Conservation (phyloP, 2,797 vertebrate genomes). For the Pseudopleuronectes americanus region DNA sequence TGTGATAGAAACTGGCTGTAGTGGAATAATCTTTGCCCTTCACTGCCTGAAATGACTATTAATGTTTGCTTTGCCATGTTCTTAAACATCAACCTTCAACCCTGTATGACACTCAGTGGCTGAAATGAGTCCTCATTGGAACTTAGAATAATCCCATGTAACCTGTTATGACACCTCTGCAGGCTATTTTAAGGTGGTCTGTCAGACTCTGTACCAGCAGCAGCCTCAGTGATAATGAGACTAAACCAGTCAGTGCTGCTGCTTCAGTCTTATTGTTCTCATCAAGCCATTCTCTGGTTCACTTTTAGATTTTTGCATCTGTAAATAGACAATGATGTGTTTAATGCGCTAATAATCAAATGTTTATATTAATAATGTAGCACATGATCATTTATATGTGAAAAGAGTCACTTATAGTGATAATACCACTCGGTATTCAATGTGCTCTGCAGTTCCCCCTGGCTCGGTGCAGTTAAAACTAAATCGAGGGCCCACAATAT, state of each 20-base stretch:
- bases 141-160: constrained; percentile 47
- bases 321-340: no score
- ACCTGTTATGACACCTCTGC: constrained; percentile 49
- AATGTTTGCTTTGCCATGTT: background rate
- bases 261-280: background rate
- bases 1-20: background rate
- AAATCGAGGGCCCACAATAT: no score
- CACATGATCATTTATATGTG: no score
- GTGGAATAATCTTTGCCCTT: constrained; percentile 12
- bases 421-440: no score
- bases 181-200: constrained; percentile 59
- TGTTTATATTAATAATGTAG: no score
- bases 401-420: no score
- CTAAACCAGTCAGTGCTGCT: background rate
- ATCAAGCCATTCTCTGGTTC: no score
- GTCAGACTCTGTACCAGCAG: constrained; percentile 6
- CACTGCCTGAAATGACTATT: background rate
- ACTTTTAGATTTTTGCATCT: no score
- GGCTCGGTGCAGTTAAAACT: no score
- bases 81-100: constrained; percentile 21
- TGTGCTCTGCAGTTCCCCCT: no score
- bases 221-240: constrained; percentile 19
- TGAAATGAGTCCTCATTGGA: constrained; percentile 34
- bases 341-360: no score
- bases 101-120: constrained; percentile 7